Base-by-base conservation (phyloP, 1,140 invertebrate genomes). In the Penaeus indicus region DNA sequence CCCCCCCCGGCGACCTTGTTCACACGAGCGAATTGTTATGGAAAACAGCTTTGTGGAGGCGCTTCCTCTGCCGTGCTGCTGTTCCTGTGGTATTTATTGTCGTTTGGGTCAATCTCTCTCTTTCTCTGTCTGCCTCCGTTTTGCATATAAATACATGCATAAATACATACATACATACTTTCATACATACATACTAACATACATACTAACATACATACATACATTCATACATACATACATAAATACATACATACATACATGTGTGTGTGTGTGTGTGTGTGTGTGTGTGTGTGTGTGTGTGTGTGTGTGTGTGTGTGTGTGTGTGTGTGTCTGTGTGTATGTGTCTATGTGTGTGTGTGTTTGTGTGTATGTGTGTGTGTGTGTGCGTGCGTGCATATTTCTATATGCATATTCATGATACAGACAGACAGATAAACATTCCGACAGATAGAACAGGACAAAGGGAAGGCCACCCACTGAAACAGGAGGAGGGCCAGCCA, bases 281-380 rank as follows among this genome's bases (percentile, higher is more conserved):
- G n/a, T n/a, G 38, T 27, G 5, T n/a, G n/a, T 27, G n/a, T n/a
- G n/a, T 13, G 32, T 72, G 11, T 72, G n/a, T 72, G n/a, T 72
- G n/a, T 72, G n/a, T 72, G 10, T 38, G 25, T 22, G 25, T 22
- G 7, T 72, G 25, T 72, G 4, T 72, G 4, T n/a, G 4, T 72
- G 10, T 27, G 4, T 25, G 25, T 72, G 25, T 72, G 25, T 72
- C 21, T 72, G n/a, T 72, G n/a, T 72, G n/a, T 72, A 72, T 72
- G n/a, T 72, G n/a, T 72, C 16, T 72, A 72, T 72, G n/a, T 72
- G n/a, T 72, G n/a, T 72, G n/a, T 72, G n/a, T 72, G n/a, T n/a
- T 22, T 72, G 38, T 72, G 10, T 72, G 38, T 72, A 1, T 72
- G 38, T 72, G 38, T 72, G 38, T 72, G 38, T 72, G 16, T 72